Evolutionary conservation across 2,888 invertebrate species (phyloP).

Genomic region (Watsonalla binaria): DNA sequence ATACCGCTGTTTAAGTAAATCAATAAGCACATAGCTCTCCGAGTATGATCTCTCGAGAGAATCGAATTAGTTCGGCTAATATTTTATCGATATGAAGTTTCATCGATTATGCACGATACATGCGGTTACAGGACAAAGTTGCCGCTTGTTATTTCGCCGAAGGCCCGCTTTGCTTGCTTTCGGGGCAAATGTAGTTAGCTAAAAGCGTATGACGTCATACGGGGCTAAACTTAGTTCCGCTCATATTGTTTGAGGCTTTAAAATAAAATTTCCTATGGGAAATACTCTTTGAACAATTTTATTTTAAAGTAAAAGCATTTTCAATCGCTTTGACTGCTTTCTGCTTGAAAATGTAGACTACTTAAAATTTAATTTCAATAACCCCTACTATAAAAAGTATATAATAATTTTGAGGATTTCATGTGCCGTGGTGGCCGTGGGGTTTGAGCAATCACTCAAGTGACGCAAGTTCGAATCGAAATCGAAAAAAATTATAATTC

Average conservation of each 20-base stretch:
- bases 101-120: constrained; percentile 32
- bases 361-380: too few relatives aligned
- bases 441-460: too few relatives aligned
- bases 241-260: constrained; percentile 37
- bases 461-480: too few relatives aligned
- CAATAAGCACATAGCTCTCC: too few relatives aligned
- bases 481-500: too few relatives aligned
- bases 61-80: not conserved
- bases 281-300: not conserved
- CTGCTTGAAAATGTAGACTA: not conserved
- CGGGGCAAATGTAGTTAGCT: constrained; percentile 43
- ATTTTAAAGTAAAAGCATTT: not conserved
- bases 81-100: not conserved
- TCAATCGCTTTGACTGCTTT: not conserved
- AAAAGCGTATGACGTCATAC: constrained; percentile 37
- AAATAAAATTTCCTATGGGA: constrained; percentile 25
- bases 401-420: too few relatives aligned
- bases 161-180: constrained; percentile 37
- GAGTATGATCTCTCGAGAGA: not conserved
- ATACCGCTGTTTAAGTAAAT: too few relatives aligned
- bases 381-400: too few relatives aligned
- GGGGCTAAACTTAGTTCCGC: constrained; percentile 28
- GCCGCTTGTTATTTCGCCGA: constrained; percentile 38
- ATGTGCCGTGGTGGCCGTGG: too few relatives aligned
- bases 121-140: constrained; percentile 19